Conservation (phyloP, 2,888 invertebrate species). For the Andrena fulva region DNA sequence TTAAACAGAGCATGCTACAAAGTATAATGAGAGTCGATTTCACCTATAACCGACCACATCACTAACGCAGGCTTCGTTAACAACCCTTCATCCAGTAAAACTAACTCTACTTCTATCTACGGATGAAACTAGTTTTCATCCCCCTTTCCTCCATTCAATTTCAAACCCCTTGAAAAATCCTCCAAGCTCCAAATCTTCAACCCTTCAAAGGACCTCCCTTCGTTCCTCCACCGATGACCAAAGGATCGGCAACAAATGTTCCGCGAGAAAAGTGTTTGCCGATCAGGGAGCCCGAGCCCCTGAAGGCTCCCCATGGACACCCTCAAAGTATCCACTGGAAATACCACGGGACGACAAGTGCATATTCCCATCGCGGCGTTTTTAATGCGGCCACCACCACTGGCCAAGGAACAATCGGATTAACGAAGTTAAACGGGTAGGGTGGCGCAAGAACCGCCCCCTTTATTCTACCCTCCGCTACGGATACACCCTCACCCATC, state of each 20-base stretch:
- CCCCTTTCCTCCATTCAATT: background rate
- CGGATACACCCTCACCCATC: constrained; percentile 64
- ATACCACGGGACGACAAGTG: constrained; percentile 74
- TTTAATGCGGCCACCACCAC: constrained; percentile 64
- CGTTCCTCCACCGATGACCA: background rate
- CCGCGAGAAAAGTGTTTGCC: constrained; percentile 29
- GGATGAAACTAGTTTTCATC: background rate
- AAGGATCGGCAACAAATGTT: constrained; percentile 37
- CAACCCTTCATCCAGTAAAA: too few species aligned
- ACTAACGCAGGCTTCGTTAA: too few species aligned
- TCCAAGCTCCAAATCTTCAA: background rate
- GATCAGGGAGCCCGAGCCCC: constrained; percentile 16
- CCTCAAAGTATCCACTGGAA: background rate
- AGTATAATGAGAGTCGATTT: background rate
- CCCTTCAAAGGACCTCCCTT: background rate
- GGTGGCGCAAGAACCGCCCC: constrained; percentile 50
- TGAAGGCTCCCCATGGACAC: constrained; percentile 11
- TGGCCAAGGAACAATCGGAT: constrained; percentile 78
- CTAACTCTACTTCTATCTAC: too few species aligned
- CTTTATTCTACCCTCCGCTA: constrained; percentile 7
- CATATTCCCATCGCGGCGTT: constrained; percentile 75
- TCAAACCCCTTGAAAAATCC: background rate
- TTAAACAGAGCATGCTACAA: background rate
- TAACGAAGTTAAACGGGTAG: constrained; percentile 78
- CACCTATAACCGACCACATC: too few species aligned